Evolutionary conservation across 2,888 invertebrate species (phyloP).

Genomic region (Caenorhabditis japonica): DNA sequence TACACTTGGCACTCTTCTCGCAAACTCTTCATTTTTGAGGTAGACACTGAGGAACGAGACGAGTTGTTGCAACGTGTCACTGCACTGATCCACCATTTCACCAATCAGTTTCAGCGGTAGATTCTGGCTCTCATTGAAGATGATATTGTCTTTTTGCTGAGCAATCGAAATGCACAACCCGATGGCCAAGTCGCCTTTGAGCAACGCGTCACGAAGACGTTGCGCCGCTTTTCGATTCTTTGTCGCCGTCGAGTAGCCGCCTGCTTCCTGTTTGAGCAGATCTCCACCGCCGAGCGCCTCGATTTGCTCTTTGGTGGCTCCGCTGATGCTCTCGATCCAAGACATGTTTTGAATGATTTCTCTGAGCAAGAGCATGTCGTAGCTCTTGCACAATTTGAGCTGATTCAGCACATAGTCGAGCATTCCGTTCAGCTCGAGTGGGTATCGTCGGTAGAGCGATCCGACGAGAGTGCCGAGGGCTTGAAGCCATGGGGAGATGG

Average conservation of each 20-base stretch:
- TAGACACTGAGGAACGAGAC: constrained; percentile 94
- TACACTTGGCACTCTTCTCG: constrained; percentile 57
- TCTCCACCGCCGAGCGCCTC: constrained; percentile 98
- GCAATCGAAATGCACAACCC: constrained; percentile 93
- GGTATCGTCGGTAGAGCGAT: constrained; percentile 90
- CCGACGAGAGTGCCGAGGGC: constrained; percentile 95
- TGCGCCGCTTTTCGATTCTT: constrained; percentile 92
- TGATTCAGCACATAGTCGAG: constrained; percentile 97
- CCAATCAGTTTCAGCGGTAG: constrained; percentile 85
- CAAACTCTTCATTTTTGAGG: constrained; percentile 93
- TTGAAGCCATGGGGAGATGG: constrained; percentile 83
- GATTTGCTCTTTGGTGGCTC: constrained; percentile 94
- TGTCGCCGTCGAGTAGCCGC: constrained; percentile 95
- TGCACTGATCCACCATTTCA: constrained; percentile 87
- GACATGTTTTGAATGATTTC: constrained; percentile 99
- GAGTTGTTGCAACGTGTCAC: constrained; percentile 97
- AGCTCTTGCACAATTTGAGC: constrained; percentile 93
- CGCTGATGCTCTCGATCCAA: constrained; percentile 95
- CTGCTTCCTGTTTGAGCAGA: constrained; percentile 92
- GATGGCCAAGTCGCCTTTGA: constrained; percentile 91
- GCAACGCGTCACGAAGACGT: constrained; percentile 92
- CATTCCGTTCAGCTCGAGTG: constrained; percentile 92
- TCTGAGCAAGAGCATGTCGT: constrained; percentile 87
- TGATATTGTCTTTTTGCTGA: constrained; percentile 95
- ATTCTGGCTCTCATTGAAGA: constrained; percentile 81